These are phyloP conservation scores for Elaphurus davidianus DNA, from an alignment of 2,113 vertebrate genomes.

Conservation along the genomic window DNA sequence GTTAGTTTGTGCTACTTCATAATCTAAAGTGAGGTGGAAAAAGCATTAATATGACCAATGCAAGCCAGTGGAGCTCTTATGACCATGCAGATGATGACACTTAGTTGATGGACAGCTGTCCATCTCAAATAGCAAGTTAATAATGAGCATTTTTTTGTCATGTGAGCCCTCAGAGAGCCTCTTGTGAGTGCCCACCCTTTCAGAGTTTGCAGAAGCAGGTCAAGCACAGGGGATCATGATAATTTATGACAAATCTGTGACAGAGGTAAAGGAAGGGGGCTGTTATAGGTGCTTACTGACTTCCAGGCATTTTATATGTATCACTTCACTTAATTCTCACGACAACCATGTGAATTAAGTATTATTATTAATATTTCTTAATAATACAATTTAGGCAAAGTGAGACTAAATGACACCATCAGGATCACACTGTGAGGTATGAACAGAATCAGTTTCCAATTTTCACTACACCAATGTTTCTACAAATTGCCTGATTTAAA, in stretches of 20 bases:
- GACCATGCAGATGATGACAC: neutral
- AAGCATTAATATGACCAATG: neutral
- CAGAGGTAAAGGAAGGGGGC: neutral
- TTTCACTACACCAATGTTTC: neutral
- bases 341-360: neutral
- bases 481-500: neutral
- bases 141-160: neutral
- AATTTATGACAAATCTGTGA: neutral
- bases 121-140: neutral
- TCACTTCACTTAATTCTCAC: neutral
- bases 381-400: neutral
- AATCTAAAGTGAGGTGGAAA: neutral
- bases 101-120: neutral
- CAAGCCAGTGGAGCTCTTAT: neutral
- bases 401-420: neutral
- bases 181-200: neutral
- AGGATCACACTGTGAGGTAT: neutral
- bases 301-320: neutral
- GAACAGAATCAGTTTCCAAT: neutral
- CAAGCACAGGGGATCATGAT: neutral
- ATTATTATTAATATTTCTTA: neutral
- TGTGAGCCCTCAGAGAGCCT: neutral
- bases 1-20: neutral
- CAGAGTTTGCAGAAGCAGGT: neutral
- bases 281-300: neutral